Conservation (phyloP, 1,140 invertebrate species). For the Papilio helenus region DNA sequence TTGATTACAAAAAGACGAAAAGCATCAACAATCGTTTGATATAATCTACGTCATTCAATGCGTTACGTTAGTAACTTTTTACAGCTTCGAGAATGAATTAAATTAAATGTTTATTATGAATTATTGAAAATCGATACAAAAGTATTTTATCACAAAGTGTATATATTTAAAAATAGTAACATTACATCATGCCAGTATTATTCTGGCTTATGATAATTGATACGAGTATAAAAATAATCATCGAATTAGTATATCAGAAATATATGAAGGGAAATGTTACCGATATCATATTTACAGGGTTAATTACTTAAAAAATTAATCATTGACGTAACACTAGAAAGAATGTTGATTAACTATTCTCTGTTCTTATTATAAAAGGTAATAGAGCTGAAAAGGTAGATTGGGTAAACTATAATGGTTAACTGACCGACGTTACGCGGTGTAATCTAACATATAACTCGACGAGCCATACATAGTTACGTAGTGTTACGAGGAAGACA, state of each 20-base stretch:
- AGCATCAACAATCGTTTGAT: background rate
- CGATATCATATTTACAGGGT: background rate
- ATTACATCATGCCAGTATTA: slow-evolving; percentile 3
- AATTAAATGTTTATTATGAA: background rate
- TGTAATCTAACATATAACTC: no score
- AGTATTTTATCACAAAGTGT: background rate
- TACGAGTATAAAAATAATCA: slow-evolving; percentile 5
- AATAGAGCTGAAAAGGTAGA: no score
- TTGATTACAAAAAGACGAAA: background rate
- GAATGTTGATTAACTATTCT: background rate
- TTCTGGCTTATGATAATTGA: slow-evolving; percentile 2
- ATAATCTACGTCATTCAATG: background rate
- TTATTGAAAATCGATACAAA: background rate
- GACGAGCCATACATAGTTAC: no score
- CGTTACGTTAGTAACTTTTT: background rate
- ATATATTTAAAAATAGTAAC: background rate
- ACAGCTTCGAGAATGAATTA: background rate
- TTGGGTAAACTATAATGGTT: no score
- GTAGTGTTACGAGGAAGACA: no score
- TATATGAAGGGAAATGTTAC: background rate
- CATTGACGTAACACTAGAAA: background rate
- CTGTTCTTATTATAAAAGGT: no score
- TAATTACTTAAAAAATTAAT: background rate
- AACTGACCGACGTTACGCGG: no score
- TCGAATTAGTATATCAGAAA: background rate